Conservation (phyloP, 2,888 invertebrate genomes). For the Lepidochitona cinerea region DNA sequence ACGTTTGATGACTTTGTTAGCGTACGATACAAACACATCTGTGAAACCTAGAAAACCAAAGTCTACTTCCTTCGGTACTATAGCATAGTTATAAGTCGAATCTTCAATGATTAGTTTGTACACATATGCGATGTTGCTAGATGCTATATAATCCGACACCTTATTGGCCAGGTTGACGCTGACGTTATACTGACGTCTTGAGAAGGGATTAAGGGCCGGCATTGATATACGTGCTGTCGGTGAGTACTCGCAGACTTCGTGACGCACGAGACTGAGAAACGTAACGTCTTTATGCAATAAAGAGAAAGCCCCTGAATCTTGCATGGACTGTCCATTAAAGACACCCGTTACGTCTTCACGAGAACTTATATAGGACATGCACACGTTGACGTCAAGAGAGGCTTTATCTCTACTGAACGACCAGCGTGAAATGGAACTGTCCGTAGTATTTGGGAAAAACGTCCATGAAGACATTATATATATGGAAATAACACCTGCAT, state of each 20-base stretch:
- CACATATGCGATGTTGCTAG: slow-evolving; percentile 42
- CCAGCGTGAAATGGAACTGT: slow-evolving; percentile 22
- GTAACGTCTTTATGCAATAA: slow-evolving; percentile 50
- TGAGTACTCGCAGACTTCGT: slow-evolving; percentile 38
- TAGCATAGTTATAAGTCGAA: slow-evolving; percentile 50
- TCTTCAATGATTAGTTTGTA: slow-evolving; percentile 42
- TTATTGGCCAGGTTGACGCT: slow-evolving; percentile 25
- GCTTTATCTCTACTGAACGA: slow-evolving; percentile 27
- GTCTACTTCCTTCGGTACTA: slow-evolving; percentile 29
- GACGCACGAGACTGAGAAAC: slow-evolving; percentile 39
- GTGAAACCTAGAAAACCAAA: slow-evolving; percentile 40
- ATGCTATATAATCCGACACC: slow-evolving; percentile 48
- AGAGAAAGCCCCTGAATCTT: slow-evolving; percentile 46
- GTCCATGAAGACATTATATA: not conserved
- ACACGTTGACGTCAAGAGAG: slow-evolving; percentile 39
- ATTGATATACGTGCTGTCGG: slow-evolving; percentile 19
- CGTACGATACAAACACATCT: slow-evolving; percentile 45
- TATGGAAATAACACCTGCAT: not conserved
- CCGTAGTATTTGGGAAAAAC: not conserved
- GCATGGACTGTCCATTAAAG: slow-evolving; percentile 41
- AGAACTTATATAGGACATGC: slow-evolving; percentile 43
- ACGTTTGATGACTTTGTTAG: slow-evolving; percentile 46
- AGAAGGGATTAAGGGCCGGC: slow-evolving; percentile 9
- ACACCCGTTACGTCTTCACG: slow-evolving; percentile 54
- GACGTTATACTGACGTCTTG: not conserved